Percentiles rank a stretch among this genome's conserved stretches.
Evolutionary conservation across 2,888 invertebrate genomes (phyloP).

Genomic region (Galerucella pusilla): DNA sequence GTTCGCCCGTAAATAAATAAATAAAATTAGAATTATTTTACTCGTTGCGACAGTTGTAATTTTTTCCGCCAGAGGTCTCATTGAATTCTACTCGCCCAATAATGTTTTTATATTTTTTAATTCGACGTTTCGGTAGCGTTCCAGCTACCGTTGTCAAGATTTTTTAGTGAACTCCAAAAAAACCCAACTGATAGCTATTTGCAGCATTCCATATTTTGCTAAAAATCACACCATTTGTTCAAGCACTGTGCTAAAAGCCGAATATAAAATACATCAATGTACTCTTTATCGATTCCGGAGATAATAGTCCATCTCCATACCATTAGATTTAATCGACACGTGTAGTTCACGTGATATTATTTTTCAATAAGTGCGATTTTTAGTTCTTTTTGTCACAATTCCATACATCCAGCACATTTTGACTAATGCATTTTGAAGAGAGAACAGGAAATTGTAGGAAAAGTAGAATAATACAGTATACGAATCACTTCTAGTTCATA

Average conservation of each 20-base stretch:
- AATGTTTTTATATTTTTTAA: too few species aligned
- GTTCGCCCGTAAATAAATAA: too few species aligned
- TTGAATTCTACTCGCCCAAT: too few species aligned
- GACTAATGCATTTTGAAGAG: neutral
- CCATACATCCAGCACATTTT: neutral
- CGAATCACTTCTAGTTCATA: neutral
- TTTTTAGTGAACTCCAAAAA: too few species aligned
- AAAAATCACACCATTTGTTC: neutral
- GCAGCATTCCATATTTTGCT: too few species aligned
- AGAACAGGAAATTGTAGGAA: neutral
- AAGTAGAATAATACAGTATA: neutral
- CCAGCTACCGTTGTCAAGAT: too few species aligned
- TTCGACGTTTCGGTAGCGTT: too few species aligned
- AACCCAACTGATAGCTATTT: too few species aligned
- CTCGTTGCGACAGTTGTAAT: too few species aligned
- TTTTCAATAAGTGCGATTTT: neutral
- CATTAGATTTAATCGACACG: neutral
- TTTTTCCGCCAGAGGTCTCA: too few species aligned
- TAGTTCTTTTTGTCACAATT: neutral
- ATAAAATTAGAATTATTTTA: too few species aligned
- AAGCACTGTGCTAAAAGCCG: neutral
- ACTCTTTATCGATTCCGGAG: neutral
- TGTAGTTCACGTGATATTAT: neutral
- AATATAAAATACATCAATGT: slow-evolving; percentile 1
- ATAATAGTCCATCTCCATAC: neutral